These are phyloP conservation scores for Escarpia spicata DNA, from an alignment of 2,888 invertebrate species.

Conservation along the genomic window DNA sequence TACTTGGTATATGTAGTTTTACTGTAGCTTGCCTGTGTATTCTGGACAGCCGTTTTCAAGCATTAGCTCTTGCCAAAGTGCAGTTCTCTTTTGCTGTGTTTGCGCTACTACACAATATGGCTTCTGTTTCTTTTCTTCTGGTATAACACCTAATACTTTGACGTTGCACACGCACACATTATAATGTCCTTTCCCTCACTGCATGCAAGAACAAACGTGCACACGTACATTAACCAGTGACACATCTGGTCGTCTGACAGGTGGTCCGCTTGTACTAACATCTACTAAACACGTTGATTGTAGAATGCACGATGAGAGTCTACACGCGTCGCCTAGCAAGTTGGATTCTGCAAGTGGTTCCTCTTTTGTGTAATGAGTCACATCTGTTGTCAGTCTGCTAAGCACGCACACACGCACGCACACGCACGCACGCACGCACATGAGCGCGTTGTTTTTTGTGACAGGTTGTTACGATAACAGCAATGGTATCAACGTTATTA, in stretches of 20 bases:
- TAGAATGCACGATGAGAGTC: neutral
- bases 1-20: too few species aligned
- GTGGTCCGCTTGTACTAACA: neutral
- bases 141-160: neutral
- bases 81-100: neutral
- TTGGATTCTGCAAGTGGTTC: neutral
- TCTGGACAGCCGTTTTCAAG: neutral
- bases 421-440: neutral
- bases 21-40: neutral
- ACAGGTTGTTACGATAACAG: neutral
- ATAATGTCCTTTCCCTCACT: neutral
- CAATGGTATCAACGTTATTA: neutral
- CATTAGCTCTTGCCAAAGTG: neutral
- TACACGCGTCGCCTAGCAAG: neutral
- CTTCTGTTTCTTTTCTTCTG: neutral
- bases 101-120: neutral
- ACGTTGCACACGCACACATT: neutral
- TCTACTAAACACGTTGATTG: conserved; percentile 1
- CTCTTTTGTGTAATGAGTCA: neutral
- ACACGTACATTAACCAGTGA: neutral
- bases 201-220: neutral
- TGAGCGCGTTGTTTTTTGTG: neutral
- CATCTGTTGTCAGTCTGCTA: neutral
- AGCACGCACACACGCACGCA: neutral
- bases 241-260: neutral